phyloP scores from a whole-genome alignment of 2,888 invertebrate genomes.

The Heliothis peltigera region DNA sequence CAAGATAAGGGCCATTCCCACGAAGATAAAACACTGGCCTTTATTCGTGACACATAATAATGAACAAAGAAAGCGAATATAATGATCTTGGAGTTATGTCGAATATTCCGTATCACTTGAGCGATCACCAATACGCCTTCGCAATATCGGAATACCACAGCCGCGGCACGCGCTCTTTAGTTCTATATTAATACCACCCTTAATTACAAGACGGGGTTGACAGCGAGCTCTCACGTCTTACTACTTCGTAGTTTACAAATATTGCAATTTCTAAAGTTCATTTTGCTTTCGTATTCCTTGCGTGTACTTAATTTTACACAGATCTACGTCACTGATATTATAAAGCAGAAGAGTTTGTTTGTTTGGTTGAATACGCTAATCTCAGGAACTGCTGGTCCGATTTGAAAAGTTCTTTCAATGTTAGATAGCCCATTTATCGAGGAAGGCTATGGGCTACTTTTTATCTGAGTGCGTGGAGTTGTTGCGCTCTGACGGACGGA shows the following conservation, averaged over 20 bases:
- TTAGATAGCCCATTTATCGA: no score
- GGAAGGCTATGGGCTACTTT: no score
- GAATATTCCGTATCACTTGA: slow-evolving; percentile 78
- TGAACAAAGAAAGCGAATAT: slow-evolving; percentile 64
- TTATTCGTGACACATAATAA: slow-evolving; percentile 60
- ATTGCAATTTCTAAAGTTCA: slow-evolving; percentile 25
- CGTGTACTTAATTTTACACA: neutral
- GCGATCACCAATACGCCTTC: slow-evolving; percentile 68
- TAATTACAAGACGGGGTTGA: slow-evolving; percentile 70
- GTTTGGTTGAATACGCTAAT: no score
- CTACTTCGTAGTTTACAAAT: slow-evolving; percentile 28
- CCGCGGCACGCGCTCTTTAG: slow-evolving; percentile 74
- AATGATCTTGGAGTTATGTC: slow-evolving; percentile 69
- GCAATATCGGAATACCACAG: slow-evolving; percentile 78
- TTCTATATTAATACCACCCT: slow-evolving; percentile 76
- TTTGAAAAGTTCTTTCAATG: no score
- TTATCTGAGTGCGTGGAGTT: no score
- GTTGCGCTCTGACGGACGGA: no score
- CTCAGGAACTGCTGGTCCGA: no score
- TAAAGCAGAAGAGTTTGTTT: no score
- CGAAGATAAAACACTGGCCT: slow-evolving; percentile 46
- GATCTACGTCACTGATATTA: no score
- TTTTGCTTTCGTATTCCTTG: slow-evolving; percentile 4
- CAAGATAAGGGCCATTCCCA: slow-evolving; percentile 31
- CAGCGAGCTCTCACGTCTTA: slow-evolving; percentile 38